Conservation (phyloP, 2,113 vertebrate genomes). For the Prochilodus magdalenae region DNA sequence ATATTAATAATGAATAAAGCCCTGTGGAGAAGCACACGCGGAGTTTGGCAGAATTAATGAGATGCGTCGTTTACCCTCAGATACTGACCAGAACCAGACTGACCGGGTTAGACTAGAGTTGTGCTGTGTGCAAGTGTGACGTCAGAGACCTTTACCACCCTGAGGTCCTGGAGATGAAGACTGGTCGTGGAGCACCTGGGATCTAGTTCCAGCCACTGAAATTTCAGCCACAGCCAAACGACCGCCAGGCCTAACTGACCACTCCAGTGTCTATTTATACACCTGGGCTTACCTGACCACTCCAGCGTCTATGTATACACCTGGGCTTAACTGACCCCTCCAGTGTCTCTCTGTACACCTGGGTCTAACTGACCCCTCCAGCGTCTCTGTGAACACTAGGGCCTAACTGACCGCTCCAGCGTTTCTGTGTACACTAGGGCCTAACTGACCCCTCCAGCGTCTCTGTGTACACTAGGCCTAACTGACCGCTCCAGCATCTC, state of each 20-base stretch:
- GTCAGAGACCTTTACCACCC: slow-evolving; percentile 11
- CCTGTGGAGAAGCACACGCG: slow-evolving; percentile 27
- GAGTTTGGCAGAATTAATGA: slow-evolving; percentile 55
- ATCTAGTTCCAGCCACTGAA: slow-evolving; percentile 31
- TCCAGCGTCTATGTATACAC: too few relatives aligned
- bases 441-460: too few relatives aligned
- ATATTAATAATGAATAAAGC: slow-evolving; percentile 31
- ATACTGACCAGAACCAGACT: background rate
- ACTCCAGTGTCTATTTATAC: background rate
- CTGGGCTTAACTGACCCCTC: too few relatives aligned
- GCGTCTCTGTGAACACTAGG: too few relatives aligned
- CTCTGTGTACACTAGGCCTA: too few relatives aligned
- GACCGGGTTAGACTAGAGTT: background rate
- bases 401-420: too few relatives aligned
- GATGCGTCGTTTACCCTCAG: slow-evolving; percentile 29
- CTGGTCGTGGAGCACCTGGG: slow-evolving; percentile 44
- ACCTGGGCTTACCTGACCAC: too few relatives aligned
- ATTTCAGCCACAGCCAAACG: background rate
- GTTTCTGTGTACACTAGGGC: too few relatives aligned
- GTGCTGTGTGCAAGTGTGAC: background rate
- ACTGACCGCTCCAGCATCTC: too few relatives aligned
- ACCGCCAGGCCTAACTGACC: too few relatives aligned
- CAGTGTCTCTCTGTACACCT: too few relatives aligned
- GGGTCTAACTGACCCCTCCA: too few relatives aligned
- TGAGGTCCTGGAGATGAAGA: slow-evolving; percentile 35